Percentiles rank a stretch among this genome's conserved stretches.
These are phyloP conservation scores for Pangasius mekongensis DNA, from an alignment of 2,797 vertebrate species.

Conservation along the genomic window DNA sequence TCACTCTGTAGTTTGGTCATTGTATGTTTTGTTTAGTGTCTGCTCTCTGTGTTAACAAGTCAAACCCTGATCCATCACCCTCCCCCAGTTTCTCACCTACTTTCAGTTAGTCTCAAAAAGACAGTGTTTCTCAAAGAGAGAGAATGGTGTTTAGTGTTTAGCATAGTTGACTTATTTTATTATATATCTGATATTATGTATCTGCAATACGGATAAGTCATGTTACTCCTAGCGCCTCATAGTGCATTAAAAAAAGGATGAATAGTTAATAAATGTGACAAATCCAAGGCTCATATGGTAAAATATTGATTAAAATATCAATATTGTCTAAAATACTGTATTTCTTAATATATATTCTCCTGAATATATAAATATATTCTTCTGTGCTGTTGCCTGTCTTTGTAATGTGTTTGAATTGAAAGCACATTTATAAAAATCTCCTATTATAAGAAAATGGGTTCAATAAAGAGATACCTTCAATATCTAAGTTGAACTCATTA, in stretches of 20 bases:
- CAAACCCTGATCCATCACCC: constrained; percentile 7
- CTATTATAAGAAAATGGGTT: background rate
- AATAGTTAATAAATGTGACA: background rate
- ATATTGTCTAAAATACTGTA: constrained; percentile 37
- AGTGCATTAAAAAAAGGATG: background rate
- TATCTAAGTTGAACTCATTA: background rate
- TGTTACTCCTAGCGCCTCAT: background rate
- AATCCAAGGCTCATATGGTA: constrained; percentile 28
- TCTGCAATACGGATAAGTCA: background rate
- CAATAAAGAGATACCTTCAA: background rate
- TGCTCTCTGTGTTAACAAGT: constrained; percentile 6
- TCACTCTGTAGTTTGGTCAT: constrained; percentile 12
- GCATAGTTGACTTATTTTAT: background rate
- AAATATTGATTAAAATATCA: constrained; percentile 39
- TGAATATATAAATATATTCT: background rate
- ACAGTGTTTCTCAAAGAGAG: background rate
- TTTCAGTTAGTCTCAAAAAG: background rate
- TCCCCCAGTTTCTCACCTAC: background rate
- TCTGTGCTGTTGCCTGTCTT: background rate
- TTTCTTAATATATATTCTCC: background rate
- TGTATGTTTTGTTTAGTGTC: constrained; percentile 30
- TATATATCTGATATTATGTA: background rate
- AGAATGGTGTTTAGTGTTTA: background rate
- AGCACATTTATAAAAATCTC: background rate
- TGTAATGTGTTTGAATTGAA: background rate